Evolutionary conservation across 1,140 invertebrate genomes (phyloP).

Genomic region (Mactra quadrangularis): DNA sequence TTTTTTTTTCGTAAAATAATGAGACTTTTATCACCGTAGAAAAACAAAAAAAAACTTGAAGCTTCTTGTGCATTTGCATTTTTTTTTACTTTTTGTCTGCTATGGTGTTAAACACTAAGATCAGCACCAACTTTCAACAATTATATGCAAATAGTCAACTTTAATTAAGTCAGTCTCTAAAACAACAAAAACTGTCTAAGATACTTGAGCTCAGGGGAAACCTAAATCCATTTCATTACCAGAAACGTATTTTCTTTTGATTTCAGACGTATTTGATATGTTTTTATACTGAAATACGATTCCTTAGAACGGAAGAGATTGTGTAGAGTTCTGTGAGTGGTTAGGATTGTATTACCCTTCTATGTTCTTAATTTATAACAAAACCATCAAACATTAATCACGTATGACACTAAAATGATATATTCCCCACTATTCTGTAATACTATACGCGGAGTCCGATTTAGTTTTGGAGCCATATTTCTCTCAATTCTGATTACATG

Average conservation of each 20-base stretch:
- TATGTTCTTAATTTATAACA: conserved; percentile 47
- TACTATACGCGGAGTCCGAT: conserved; percentile 26
- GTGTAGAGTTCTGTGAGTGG: neutral
- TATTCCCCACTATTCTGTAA: conserved; percentile 59
- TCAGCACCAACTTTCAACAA: too few relatives aligned
- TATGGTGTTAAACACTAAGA: too few relatives aligned
- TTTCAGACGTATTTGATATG: conserved; percentile 18
- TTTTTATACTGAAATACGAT: conserved; percentile 19
- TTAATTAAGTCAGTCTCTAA: too few relatives aligned
- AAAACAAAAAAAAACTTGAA: too few relatives aligned
- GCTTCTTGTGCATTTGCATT: too few relatives aligned
- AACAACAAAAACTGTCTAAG: too few relatives aligned
- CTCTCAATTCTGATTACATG: conserved; percentile 31
- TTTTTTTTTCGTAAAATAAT: too few relatives aligned
- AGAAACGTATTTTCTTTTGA: neutral
- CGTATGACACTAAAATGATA: conserved; percentile 55
- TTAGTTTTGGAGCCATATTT: conserved; percentile 35
- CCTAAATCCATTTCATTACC: conserved; percentile 5
- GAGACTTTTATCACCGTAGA: too few relatives aligned
- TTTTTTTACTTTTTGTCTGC: too few relatives aligned
- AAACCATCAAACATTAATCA: conserved; percentile 66
- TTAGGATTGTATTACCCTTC: neutral
- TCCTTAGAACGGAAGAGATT: neutral
- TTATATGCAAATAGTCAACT: too few relatives aligned
- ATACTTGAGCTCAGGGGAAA: neutral